A percentile compares a stretch with the other conserved stretches of the same genome.
Evolutionary conservation across 2,113 vertebrate genomes (phyloP).

Genomic region (Lipotes vexillifer): DNA sequence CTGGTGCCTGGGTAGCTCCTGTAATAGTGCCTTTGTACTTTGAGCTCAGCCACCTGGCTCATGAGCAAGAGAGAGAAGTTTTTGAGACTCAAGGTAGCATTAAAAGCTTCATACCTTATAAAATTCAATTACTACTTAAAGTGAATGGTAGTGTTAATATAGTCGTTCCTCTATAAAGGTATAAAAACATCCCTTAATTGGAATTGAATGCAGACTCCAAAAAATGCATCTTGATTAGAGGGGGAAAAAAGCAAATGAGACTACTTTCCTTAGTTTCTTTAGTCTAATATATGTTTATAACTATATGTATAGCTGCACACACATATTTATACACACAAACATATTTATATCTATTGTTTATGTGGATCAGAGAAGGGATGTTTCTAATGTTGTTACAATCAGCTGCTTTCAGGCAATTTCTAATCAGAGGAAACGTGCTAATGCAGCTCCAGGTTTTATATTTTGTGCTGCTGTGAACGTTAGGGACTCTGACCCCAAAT

Average conservation of each 20-base stretch:
- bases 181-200: slow-evolving; percentile 74
- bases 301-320: not conserved
- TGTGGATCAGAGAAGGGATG: not conserved
- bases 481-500: not conserved
- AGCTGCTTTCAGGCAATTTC: not conserved
- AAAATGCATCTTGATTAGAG: slow-evolving; percentile 76
- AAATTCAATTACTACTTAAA: slow-evolving; percentile 74
- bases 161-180: slow-evolving; percentile 66
- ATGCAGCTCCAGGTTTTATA: not conserved
- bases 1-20: not conserved
- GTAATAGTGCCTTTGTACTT: not conserved
- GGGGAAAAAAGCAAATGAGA: slow-evolving; percentile 48
- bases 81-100: slow-evolving; percentile 69
- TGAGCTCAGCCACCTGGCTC: slow-evolving; percentile 41
- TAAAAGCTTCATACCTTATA: slow-evolving; percentile 65
- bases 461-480: not conserved
- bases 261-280: slow-evolving; percentile 17
- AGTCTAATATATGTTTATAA: not conserved
- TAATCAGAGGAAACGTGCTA: not conserved
- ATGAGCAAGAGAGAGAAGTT: not conserved
- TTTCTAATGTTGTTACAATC: not conserved
- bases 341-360: not conserved
- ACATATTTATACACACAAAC: slow-evolving; percentile 55
- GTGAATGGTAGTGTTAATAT: slow-evolving; percentile 71
- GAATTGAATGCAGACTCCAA: slow-evolving; percentile 71